Evolutionary conservation across 2,113 vertebrate genomes (phyloP).

Genomic region (Dasyprocta punctata): DNA sequence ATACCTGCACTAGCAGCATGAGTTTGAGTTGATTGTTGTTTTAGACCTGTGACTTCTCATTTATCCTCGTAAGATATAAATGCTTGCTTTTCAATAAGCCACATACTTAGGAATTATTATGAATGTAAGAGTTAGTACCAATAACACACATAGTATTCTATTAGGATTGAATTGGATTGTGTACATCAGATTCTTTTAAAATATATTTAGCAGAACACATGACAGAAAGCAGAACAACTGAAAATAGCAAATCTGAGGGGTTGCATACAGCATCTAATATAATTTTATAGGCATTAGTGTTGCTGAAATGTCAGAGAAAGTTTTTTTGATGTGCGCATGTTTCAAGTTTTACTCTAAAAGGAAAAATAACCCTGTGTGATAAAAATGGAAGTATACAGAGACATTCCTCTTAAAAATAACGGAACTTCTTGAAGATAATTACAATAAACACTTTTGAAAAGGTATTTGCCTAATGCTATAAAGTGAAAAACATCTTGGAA

Average conservation of each 20-base stretch:
- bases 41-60: slow-evolving; percentile 23
- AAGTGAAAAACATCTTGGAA: not conserved
- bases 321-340: not conserved
- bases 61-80: slow-evolving; percentile 42
- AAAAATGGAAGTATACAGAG: not conserved
- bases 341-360: slow-evolving; percentile 41
- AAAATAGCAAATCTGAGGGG: rapidly evolving
- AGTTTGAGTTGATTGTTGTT: slow-evolving; percentile 59
- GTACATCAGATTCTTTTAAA: not conserved
- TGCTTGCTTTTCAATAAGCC: not conserved
- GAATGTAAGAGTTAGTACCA: slow-evolving; percentile 39
- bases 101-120: not conserved
- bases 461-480: not conserved
- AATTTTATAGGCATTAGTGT: not conserved
- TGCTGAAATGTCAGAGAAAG: not conserved
- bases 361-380: not conserved
- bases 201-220: slow-evolving; percentile 1
- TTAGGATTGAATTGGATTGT: not conserved
- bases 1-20: not conserved
- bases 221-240: not conserved
- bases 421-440: not conserved
- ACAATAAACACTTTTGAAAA: not conserved
- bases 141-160: not conserved
- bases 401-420: not conserved
- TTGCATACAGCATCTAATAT: too few relatives aligned